Evolutionary conservation across 2,888 invertebrate genomes (phyloP), one percentile per base, ranked within the genome.

Genomic region (Conomelus anceps): DNA sequence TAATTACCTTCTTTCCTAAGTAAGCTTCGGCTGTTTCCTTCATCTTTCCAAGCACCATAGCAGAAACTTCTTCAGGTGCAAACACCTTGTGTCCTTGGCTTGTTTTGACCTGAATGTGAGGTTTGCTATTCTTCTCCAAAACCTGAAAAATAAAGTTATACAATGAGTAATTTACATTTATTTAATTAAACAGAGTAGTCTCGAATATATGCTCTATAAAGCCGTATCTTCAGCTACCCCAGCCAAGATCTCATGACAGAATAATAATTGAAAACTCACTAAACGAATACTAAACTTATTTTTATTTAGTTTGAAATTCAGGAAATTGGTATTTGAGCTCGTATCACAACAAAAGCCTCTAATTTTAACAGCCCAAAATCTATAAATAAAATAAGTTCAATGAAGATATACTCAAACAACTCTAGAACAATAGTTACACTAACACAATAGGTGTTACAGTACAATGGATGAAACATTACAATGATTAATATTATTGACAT

Each of bases 11-110:
- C 94, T 99, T 98, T 91, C 99, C 98, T 89, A 99, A 95, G 93
- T 99, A 99, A n/a, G 98, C 98, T 93, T 99, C 99, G 63, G 99
- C 99, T 9, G 98, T 98, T 94, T 99, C 98, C 95, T 98, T 99
- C 99, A 99, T 99, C 94, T 99, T 99, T 24, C 95, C 96, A 90
- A 99, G 95, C 84, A 99, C 99, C 99, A 99, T 99, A 91, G 99
- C 99, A 22, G 99, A 99, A 92, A 99, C 98, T 95, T 99, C 99
- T 94, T 99, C 99, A 17, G 99, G 99, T 0, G 99, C 97, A 93
- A 99, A 99, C 41, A 97, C 95, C 93, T 98, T 99, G 89, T 96
- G 96, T 11, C 97, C 98, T 92, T 97, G 96, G 22, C 96, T 95
- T 0, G 98, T 98, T 89, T 94, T 94, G 0, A 99, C 98, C 91